Evolutionary conservation across 2,888 invertebrate species (phyloP).

Genomic region (Atrina japonica): DNA sequence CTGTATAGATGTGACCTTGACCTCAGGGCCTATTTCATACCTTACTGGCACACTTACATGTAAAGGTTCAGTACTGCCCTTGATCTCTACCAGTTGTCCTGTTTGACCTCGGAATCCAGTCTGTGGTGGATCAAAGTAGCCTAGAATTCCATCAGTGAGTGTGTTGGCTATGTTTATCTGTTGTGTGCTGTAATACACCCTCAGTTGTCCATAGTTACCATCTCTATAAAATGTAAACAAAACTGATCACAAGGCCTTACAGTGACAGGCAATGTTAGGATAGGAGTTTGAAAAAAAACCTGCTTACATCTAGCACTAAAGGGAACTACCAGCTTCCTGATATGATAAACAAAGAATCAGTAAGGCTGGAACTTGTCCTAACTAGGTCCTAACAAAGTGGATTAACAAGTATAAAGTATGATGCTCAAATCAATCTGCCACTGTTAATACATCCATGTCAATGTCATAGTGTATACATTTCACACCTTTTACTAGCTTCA

Average conservation of each 20-base stretch:
- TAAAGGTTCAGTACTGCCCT: conserved; percentile 49
- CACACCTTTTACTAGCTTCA: no score
- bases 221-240: conserved; percentile 63
- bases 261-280: neutral
- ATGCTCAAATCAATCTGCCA: no score
- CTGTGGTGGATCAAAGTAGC: conserved; percentile 56
- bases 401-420: neutral
- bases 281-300: neutral
- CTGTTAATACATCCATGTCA: no score
- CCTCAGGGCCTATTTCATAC: no score
- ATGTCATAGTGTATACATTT: no score
- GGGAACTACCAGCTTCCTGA: no score
- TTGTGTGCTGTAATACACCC: conserved; percentile 70
- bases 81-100: conserved; percentile 52
- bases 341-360: no score
- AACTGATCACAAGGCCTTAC: neutral
- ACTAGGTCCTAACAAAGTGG: no score
- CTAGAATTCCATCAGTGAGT: conserved; percentile 15
- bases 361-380: no score
- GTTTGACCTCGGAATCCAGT: conserved; percentile 48
- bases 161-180: conserved; percentile 39
- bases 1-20: no score
- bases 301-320: no score
- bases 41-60: conserved; percentile 50
- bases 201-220: conserved; percentile 71